Evolutionary conservation across 2,888 invertebrate species (phyloP).

Genomic region (Conomelus anceps): DNA sequence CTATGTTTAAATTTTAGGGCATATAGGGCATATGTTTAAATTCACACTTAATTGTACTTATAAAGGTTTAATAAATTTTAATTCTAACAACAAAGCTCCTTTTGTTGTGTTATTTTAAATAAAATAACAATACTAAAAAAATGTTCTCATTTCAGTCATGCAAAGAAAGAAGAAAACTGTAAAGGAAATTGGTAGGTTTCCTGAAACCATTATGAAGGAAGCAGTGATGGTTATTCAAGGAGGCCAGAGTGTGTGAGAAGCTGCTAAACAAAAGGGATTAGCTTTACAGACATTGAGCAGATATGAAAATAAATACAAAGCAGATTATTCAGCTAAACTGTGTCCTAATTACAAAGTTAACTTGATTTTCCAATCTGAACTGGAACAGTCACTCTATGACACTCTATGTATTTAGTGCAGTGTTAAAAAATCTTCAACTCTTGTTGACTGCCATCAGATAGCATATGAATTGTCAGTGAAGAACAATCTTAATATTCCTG

Average conservation of each 20-base stretch:
- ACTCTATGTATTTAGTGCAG: conserved; percentile 23
- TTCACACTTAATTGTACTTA: no score
- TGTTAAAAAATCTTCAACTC: conserved; percentile 22
- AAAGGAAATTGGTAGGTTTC: conserved; percentile 15
- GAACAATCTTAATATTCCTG: conserved; percentile 23
- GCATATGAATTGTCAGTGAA: conserved; percentile 24
- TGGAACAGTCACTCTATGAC: conserved; percentile 16
- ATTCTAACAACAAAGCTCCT: no score
- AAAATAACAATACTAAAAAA: no score
- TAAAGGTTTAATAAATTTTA: no score
- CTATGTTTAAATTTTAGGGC: no score
- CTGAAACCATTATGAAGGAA: conserved; percentile 25
- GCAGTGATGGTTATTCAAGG: conserved; percentile 22
- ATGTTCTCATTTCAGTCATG: no score
- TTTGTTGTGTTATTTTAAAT: no score
- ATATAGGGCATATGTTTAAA: no score
- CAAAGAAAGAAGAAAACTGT: not conserved
- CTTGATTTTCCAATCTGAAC: not conserved
- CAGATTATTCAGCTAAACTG: not conserved
- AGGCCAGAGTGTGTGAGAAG: conserved; percentile 16
- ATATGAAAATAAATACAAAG: conserved; percentile 17
- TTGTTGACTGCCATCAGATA: conserved; percentile 14
- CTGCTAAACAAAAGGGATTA: conserved; percentile 19
- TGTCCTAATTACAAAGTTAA: not conserved
- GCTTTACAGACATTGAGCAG: not conserved